These are phyloP conservation scores for Platysteira castanea DNA, from an alignment of 2,113 vertebrate genomes.

Conservation along the genomic window DNA sequence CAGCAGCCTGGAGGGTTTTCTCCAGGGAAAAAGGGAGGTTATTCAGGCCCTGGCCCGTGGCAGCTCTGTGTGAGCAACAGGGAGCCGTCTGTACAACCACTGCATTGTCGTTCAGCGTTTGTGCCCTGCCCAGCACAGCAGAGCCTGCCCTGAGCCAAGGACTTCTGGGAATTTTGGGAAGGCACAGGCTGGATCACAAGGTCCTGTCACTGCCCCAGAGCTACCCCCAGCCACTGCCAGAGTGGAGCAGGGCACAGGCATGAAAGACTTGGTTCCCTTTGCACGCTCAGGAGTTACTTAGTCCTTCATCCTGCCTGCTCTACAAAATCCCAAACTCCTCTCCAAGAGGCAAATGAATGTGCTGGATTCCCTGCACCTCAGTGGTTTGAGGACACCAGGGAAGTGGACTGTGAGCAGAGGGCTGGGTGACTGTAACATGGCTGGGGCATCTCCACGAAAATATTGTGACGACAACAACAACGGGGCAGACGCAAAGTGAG, in stretches of 20 bases:
- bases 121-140: not conserved
- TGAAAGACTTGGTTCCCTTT: not conserved
- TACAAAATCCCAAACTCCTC: not conserved
- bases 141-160: not conserved
- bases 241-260: not conserved
- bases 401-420: not conserved
- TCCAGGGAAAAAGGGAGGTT: not conserved
- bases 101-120: not conserved
- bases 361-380: not conserved
- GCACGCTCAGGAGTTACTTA: not conserved
- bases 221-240: fast-evolving
- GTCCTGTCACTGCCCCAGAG: not conserved
- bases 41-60: not conserved
- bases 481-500: not conserved
- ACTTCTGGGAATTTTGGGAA: not conserved
- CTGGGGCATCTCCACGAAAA: not conserved
- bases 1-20: not conserved
- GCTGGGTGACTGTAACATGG: not conserved
- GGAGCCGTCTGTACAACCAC: not conserved
- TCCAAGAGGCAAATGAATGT: not conserved
- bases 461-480: fast-evolving
- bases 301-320: not conserved
- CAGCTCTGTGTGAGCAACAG: not conserved
- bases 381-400: not conserved
- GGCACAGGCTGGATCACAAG: not conserved